Evolutionary conservation across 2,888 invertebrate genomes (phyloP).

Genomic region (Rhagophthalmus giganteus): DNA sequence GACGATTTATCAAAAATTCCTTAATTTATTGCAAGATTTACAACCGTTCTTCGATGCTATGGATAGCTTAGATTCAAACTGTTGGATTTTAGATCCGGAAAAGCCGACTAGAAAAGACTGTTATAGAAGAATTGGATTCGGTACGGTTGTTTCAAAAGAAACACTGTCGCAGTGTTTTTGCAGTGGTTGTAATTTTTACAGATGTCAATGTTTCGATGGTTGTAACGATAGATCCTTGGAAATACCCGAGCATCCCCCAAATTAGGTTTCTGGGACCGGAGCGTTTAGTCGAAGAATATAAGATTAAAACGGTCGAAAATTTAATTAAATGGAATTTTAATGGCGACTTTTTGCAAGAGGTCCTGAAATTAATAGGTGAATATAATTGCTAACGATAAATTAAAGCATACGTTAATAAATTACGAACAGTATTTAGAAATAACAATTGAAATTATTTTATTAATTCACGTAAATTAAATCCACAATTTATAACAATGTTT

Average conservation of each 20-base stretch:
- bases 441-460: no score
- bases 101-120: slow-evolving; percentile 47
- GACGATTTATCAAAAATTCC: slow-evolving; percentile 44
- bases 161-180: background rate
- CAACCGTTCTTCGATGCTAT: slow-evolving; percentile 53
- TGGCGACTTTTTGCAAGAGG: slow-evolving; percentile 44
- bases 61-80: slow-evolving; percentile 51
- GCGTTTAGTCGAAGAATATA: slow-evolving; percentile 41
- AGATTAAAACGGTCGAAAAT: slow-evolving; percentile 45
- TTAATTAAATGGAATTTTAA: slow-evolving; percentile 50
- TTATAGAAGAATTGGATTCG: slow-evolving; percentile 52
- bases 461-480: no score
- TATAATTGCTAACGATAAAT: no score
- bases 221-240: slow-evolving; percentile 50
- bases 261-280: slow-evolving; percentile 55
- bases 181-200: slow-evolving; percentile 24
- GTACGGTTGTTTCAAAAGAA: slow-evolving; percentile 35
- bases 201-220: slow-evolving; percentile 51
- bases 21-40: slow-evolving; percentile 41
- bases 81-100: slow-evolving; percentile 54
- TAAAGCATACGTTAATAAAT: no score
- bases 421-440: no score
- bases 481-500: no score
- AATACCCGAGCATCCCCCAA: slow-evolving; percentile 46
- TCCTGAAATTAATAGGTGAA: slow-evolving; percentile 50